phyloP scores from a whole-genome alignment of 2,113 vertebrate species.

The Rhinolophus sinicus region DNA sequence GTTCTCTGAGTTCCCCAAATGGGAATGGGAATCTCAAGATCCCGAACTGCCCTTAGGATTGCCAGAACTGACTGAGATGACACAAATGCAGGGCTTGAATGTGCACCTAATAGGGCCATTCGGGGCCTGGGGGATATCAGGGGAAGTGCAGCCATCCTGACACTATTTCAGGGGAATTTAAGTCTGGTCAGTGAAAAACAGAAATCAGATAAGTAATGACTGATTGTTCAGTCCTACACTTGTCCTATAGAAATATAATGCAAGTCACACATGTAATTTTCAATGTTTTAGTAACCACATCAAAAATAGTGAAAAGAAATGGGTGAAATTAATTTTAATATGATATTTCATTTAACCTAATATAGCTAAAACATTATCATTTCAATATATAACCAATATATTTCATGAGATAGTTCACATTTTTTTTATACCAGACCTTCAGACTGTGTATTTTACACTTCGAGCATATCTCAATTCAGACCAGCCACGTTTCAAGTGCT shows the following conservation, averaged over 20 bases:
- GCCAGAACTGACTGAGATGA: not conserved
- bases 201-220: not conserved
- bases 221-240: not conserved
- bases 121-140: not conserved
- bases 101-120: not conserved
- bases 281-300: conserved; percentile 5
- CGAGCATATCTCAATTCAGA: not conserved
- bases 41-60: not conserved
- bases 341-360: conserved; percentile 7
- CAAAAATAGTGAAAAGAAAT: not conserved
- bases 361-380: not conserved
- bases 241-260: not conserved
- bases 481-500: not conserved
- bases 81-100: not conserved
- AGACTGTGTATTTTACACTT: not conserved
- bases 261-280: not conserved
- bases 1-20: not conserved
- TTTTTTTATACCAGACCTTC: not conserved
- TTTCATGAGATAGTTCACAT: not conserved
- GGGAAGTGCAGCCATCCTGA: not conserved
- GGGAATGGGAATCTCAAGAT: not conserved
- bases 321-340: not conserved
- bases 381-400: not conserved
- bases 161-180: not conserved
- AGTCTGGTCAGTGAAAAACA: not conserved